Conservation (phyloP, 2,888 invertebrate species). For the Macrosoma leucophasiata region DNA sequence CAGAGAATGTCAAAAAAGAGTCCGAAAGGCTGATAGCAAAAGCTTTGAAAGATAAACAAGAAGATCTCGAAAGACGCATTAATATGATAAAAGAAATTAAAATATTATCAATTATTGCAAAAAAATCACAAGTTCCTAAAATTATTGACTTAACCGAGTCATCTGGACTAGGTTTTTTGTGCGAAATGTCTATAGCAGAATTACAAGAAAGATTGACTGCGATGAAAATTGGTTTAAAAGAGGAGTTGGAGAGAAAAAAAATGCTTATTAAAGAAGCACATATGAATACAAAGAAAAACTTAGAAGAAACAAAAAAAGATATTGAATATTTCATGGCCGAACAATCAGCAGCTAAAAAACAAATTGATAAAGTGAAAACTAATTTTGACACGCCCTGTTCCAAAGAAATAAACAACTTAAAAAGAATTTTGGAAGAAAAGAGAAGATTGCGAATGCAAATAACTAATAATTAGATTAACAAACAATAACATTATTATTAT, state of each 20-base stretch:
- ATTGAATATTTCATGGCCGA: conserved; percentile 54
- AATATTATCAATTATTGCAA: conserved; percentile 61
- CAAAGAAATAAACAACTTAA: conserved; percentile 65
- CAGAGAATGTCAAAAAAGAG: conserved; percentile 46
- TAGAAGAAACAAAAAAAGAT: conserved; percentile 61
- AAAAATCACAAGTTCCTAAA: conserved; percentile 65
- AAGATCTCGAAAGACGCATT: conserved; percentile 63
- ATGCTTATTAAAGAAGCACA: conserved; percentile 59
- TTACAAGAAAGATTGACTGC: conserved; percentile 70
- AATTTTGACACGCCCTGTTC: conserved; percentile 30
- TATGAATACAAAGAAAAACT: conserved; percentile 53
- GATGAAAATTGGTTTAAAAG: conserved; percentile 66
- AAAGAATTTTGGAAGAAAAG: conserved; percentile 65
- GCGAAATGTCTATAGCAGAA: conserved; percentile 80
- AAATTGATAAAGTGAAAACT: conserved; percentile 37
- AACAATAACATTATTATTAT: not conserved
- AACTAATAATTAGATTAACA: too few relatives aligned
- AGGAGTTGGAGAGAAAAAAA: conserved; percentile 70
- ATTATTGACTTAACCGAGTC: conserved; percentile 77
- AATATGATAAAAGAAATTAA: conserved; percentile 72
- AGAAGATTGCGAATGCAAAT: conserved; percentile 48
- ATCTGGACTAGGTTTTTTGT: conserved; percentile 74
- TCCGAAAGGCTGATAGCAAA: conserved; percentile 43
- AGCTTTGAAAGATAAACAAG: conserved; percentile 59
- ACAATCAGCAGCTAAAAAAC: conserved; percentile 39